Conservation (phyloP, 1,140 invertebrate genomes). For the Caenorhabditis remanei region DNA sequence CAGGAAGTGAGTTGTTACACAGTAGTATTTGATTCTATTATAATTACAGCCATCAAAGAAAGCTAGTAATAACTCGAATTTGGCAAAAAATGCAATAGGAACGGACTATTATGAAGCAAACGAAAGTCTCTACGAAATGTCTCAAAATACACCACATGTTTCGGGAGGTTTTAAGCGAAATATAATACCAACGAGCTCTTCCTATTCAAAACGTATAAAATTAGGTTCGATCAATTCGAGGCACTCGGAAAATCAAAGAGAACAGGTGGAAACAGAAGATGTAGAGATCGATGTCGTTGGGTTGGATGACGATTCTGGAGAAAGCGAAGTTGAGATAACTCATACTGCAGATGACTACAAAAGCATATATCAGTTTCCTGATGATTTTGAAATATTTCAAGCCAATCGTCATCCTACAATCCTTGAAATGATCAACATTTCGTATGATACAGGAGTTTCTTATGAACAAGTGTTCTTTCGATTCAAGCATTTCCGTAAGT, state of each 20-base stretch:
- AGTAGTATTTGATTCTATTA: no score
- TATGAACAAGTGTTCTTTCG: slow-evolving; percentile 6
- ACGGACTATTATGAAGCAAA: no score
- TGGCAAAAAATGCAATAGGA: no score
- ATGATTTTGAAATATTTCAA: not conserved
- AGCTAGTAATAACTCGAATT: no score
- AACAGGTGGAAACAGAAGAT: not conserved
- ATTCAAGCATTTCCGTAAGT: not conserved
- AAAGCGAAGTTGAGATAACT: not conserved
- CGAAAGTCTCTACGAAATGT: no score
- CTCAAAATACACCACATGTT: no score
- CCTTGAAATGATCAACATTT: not conserved
- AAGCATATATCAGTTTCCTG: not conserved
- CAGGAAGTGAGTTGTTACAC: not conserved
- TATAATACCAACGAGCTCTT: not conserved
- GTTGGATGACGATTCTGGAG: not conserved
- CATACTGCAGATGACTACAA: not conserved
- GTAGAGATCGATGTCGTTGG: slow-evolving; percentile 5
- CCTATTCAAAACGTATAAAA: not conserved
- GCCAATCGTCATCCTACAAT: slow-evolving; percentile 16
- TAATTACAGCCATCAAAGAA: no score
- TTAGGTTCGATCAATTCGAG: not conserved
- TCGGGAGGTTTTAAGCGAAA: not conserved
- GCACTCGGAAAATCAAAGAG: not conserved
- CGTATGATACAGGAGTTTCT: not conserved